These are phyloP conservation scores for Hymenochirus boettgeri DNA, from an alignment of 2,113 vertebrate genomes.

Conservation along the genomic window DNA sequence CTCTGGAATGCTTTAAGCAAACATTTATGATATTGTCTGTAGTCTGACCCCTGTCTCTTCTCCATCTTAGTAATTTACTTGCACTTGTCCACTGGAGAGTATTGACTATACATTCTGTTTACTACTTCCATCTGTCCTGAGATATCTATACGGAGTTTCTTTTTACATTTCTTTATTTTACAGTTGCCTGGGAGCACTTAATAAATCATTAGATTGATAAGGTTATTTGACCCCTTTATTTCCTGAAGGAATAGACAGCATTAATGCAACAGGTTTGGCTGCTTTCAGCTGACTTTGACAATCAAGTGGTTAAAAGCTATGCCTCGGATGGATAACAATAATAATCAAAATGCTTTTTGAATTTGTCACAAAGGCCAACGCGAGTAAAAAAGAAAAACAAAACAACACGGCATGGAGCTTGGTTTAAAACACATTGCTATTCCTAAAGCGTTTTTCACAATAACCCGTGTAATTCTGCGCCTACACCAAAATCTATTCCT, in stretches of 20 bases:
- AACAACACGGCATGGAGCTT: neutral
- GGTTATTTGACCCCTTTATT: neutral
- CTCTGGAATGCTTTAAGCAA: too few species aligned
- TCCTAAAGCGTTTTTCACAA: slow-evolving; percentile 3
- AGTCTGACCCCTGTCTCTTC: too few species aligned
- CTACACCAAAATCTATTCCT: slow-evolving; percentile 9
- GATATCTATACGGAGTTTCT: neutral
- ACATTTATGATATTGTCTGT: too few species aligned
- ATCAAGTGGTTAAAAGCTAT: neutral
- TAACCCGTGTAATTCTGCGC: neutral
- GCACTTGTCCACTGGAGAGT: neutral
- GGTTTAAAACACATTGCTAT: neutral
- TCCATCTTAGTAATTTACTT: too few species aligned
- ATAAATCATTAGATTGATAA: neutral
- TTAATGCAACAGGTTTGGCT: neutral
- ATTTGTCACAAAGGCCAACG: slow-evolving; percentile 11
- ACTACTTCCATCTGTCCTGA: neutral
- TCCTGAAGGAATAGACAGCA: neutral
- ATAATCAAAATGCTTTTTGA: neutral
- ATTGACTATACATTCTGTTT: neutral
- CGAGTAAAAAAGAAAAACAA: neutral
- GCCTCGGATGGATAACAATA: neutral
- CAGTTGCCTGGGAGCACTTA: neutral
- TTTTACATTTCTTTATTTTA: neutral
- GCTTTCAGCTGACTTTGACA: neutral